Evolutionary conservation across 1,140 invertebrate species (phyloP), one percentile per base, ranked within the genome.

Genomic region (Homalodisca vitripennis): DNA sequence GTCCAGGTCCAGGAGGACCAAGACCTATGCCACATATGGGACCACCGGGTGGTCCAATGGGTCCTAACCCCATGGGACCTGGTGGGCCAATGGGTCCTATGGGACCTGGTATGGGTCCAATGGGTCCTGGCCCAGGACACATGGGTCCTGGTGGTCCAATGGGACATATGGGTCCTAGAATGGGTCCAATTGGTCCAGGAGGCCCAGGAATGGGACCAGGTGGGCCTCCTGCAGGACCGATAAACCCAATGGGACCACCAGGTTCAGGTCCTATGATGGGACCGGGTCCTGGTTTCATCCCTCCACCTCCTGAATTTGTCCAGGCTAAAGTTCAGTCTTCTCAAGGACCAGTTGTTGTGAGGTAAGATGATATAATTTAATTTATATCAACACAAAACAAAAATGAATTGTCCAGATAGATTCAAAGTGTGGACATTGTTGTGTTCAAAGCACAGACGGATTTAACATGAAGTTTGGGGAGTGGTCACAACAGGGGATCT

Each of bases 281-380:
- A 1, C 60, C 30, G 32, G 67, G 67, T 3, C 70, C 46, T 41
- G 71, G 66, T 17, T 68, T 46, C 46, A 51, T 70, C 27, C 65
- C 69, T 34, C 53, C 65, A 41, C 46, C 46, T 1, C 68, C 68
- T 46, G 68, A 70, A 17, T 64, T 64, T 70, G 26, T 47, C 1
- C 55, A 30, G 46, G 26, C 22, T 51, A 66, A 48, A 26, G 62
- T 64, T 32, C 62, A 34, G 41, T 64, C 62, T 10, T 46, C 24
- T 24, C 63, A 71, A 34, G 41, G 66, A 1, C 32, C 71, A 34
- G 69, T 70, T 48, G 72, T 74, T 66, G 34, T 74, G 22, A 74
- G 73, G 73, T 74, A 69, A 68, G 27, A 41, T 41, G 34, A 41
- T 41, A 17, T 41, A 41, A 41, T 6, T 41, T 6, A 41, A 41